Conservation (phyloP, 1,140 invertebrate genomes). For the Hypsibius dujardini region DNA sequence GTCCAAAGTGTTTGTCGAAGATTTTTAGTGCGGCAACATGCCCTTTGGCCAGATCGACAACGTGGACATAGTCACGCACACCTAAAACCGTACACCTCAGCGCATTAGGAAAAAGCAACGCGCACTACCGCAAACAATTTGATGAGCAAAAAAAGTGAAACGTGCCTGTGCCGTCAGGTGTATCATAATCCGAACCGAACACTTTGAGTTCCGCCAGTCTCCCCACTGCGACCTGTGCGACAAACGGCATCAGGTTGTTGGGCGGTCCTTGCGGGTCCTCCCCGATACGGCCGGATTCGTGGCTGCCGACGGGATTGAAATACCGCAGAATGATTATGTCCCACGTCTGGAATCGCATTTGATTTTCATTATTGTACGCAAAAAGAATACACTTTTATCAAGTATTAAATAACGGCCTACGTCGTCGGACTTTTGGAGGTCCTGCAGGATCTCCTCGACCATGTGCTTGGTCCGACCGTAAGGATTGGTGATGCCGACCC, state of each 20-base stretch:
- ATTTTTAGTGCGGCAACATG: slow-evolving; percentile 69
- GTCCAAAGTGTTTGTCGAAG: slow-evolving; percentile 42
- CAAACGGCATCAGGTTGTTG: slow-evolving; percentile 92
- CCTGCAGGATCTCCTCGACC: slow-evolving; percentile 89
- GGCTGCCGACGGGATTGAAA: slow-evolving; percentile 96
- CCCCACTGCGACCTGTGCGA: slow-evolving; percentile 85
- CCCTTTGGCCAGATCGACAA: slow-evolving; percentile 76
- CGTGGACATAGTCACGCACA: slow-evolving; percentile 93
- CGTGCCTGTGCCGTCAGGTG: slow-evolving; percentile 78
- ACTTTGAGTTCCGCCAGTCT: slow-evolving; percentile 56
- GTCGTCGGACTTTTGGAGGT: slow-evolving; percentile 58
- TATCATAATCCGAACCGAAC: slow-evolving; percentile 82
- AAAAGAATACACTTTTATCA: slow-evolving; percentile 14
- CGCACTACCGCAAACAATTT: too few species aligned
- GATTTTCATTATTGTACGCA: too few species aligned
- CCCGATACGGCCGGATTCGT: slow-evolving; percentile 75
- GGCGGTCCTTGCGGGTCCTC: slow-evolving; percentile 89
- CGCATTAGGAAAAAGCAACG: slow-evolving; percentile 22
- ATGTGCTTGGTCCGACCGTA: slow-evolving; percentile 96
- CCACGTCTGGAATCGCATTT: slow-evolving; percentile 48
- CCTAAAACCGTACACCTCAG: slow-evolving; percentile 38
- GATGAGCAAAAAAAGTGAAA: background rate
- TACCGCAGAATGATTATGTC: slow-evolving; percentile 80
- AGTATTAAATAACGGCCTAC: slow-evolving; percentile 33
- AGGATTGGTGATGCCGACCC: slow-evolving; percentile 73